Conservation (phyloP, 2,888 invertebrate species). For the Epistrophe grossulariae region DNA sequence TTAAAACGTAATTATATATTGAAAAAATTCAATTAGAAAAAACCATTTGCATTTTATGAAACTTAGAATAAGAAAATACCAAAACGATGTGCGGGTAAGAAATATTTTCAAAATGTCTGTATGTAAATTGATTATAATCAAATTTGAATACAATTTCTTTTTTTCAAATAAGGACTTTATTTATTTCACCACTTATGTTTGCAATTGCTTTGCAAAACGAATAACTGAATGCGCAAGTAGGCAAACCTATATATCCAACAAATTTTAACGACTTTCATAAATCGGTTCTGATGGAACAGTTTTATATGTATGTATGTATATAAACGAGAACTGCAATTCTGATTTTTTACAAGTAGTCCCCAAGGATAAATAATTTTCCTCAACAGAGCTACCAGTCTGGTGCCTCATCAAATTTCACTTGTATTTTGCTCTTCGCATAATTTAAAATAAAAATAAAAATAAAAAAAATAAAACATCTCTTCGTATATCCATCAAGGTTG, state of each 20-base stretch:
- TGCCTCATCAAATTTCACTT: slow-evolving; percentile 49
- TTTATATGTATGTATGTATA: slow-evolving; percentile 43
- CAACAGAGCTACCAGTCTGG: slow-evolving; percentile 30
- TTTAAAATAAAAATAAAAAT: slow-evolving; percentile 56
- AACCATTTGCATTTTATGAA: no score
- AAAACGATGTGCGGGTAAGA: neutral
- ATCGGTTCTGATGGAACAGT: slow-evolving; percentile 36
- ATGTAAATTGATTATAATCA: slow-evolving; percentile 18
- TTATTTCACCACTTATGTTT: slow-evolving; percentile 24
- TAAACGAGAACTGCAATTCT: slow-evolving; percentile 44
- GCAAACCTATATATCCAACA: slow-evolving; percentile 3
- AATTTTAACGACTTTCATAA: slow-evolving; percentile 61
- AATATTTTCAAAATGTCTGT: neutral
- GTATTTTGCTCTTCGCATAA: slow-evolving; percentile 59
- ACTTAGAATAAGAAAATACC: neutral
- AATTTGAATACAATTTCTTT: slow-evolving; percentile 33
- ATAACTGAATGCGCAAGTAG: slow-evolving; percentile 42
- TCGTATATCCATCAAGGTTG: slow-evolving; percentile 44
- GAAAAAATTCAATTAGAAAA: no score
- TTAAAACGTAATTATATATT: no score
- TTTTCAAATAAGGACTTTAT: slow-evolving; percentile 36
- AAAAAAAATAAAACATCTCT: slow-evolving; percentile 27
- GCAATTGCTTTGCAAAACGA: slow-evolving; percentile 20
- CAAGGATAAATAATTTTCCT: slow-evolving; percentile 38
- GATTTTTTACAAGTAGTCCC: slow-evolving; percentile 48